Base-by-base conservation (phyloP, 1,140 invertebrate species). In the Orchesella cincta region DNA sequence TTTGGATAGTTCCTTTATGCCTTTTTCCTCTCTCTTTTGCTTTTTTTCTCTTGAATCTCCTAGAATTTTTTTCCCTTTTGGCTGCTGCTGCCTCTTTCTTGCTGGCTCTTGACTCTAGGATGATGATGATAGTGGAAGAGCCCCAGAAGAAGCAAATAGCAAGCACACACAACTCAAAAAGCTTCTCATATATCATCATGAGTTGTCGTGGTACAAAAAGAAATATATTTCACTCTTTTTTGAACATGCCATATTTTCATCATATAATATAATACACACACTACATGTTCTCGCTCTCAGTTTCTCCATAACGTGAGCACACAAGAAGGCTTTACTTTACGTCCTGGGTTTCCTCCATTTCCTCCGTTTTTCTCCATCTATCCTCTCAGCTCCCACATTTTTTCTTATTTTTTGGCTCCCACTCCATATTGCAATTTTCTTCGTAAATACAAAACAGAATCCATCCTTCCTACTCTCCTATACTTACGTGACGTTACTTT, bases 121-220 rank as follows among this genome's bases (percentile, higher is more conserved):
- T 36, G 67, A 71, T 36, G 12, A 57, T 14, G 52, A 57, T 57
- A n/a, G 3, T n/a, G 23, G 5, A 33, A 67, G 8, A 67, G 14
- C 31, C 8, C 62, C 14, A 67, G 62, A 67, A 67, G 31, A 33
- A 67, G 62, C 31, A 33, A 67, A 67, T 67, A 67, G 54, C 14
- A 57, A 26, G 54, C 62, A 67, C 62, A 67, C 62, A 67, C 62
- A 67, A 67, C 62, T 67, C 62, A 67, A 67, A 57, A 67, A 67
- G 62, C 62, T 29, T 67, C 62, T 67, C 62, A 67, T 67, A 67
- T 67, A 67, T 67, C 62, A 67, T 67, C 62, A 67, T 67, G 62
- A 67, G 62, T 67, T 67, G 62, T 67, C 62, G 62, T 31, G 31
- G 26, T 31, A 67, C 26, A 67, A 67, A 67, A 67, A 67, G 29